Conservation (phyloP, 2,797 vertebrate genomes). For the Propithecus deckenii region DNA sequence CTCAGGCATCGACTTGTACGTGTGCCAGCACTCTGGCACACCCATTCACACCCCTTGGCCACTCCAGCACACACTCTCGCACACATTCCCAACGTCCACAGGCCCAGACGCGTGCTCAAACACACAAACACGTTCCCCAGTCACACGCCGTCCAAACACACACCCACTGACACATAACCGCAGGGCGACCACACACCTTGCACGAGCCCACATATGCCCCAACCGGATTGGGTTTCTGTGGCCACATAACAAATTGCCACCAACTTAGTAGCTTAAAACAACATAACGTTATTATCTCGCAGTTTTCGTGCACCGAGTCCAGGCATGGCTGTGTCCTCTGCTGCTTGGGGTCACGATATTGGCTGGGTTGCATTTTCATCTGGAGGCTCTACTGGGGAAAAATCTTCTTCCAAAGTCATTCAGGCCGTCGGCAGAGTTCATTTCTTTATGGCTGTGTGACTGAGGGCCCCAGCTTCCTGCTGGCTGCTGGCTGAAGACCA, state of each 20-base stretch:
- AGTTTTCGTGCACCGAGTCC: accelerated
- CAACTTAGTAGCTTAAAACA: neutral
- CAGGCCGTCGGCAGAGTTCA: neutral
- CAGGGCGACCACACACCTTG: neutral
- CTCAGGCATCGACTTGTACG: neutral
- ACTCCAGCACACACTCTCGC: neutral
- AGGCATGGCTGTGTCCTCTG: accelerated
- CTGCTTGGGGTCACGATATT: no score
- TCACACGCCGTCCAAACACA: neutral
- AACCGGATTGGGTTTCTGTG: neutral
- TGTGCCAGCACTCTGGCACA: neutral
- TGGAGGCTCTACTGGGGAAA: neutral
- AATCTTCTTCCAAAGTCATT: neutral
- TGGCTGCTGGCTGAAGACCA: neutral
- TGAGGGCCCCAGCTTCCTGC: neutral
- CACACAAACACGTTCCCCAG: neutral
- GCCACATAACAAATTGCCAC: neutral
- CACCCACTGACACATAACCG: no score
- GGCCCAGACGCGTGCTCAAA: neutral
- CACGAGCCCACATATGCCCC: neutral
- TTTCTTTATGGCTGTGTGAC: neutral
- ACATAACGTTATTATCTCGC: accelerated
- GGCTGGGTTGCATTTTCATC: neutral
- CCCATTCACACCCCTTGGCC: neutral
- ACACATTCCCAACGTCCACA: neutral